Percentiles rank a stretch among this genome's conserved stretches.
Conservation (phyloP, 2,888 invertebrate species). For the Habroteleia sp. region DNA sequence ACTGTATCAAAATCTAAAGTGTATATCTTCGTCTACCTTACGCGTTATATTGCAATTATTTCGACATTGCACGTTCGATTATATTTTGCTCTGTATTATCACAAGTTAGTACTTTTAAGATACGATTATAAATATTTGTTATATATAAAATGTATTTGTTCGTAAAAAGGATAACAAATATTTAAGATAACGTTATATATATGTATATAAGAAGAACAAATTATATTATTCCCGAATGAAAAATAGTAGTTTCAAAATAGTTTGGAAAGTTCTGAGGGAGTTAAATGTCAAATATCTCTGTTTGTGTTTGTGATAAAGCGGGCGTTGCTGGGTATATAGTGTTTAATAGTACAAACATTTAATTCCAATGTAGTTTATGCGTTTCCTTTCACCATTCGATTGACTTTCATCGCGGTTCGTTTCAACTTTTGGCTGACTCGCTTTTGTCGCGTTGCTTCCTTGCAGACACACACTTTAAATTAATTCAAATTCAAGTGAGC, state of each 20-base stretch:
- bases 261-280: no score
- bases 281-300: background rate
- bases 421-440: constrained; percentile 46
- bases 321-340: constrained; percentile 1
- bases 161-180: constrained; percentile 56
- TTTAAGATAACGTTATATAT: constrained; percentile 34
- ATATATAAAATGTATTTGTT: constrained; percentile 52
- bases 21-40: constrained; percentile 43
- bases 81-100: constrained; percentile 55
- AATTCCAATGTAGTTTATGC: constrained; percentile 50
- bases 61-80: constrained; percentile 41
- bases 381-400: constrained; percentile 28
- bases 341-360: constrained; percentile 13
- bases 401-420: constrained; percentile 49
- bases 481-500: constrained; percentile 23
- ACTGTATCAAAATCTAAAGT: constrained; percentile 62
- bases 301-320: constrained; percentile 19
- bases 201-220: constrained; percentile 24
- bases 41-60: constrained; percentile 49
- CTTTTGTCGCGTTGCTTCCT: no score
- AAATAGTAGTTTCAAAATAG: background rate
- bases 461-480: constrained; percentile 3
- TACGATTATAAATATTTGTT: constrained; percentile 48
- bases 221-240: constrained; percentile 14
- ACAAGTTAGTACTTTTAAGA: constrained; percentile 55